Conservation (phyloP, 2,797 vertebrate species). For the Gobio occitaniae region DNA sequence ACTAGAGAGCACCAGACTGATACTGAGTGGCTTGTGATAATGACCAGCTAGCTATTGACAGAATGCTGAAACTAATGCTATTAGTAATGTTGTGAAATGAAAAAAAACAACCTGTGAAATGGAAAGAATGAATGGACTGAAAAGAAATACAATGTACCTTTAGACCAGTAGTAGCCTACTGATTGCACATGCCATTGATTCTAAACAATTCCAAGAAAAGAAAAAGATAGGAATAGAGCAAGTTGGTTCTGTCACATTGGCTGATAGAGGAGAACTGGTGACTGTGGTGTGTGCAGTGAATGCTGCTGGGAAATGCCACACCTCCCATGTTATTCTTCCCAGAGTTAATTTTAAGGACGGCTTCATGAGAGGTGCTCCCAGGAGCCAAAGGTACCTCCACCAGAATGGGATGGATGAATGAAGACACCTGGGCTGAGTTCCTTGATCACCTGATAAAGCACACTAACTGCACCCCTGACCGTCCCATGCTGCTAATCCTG, state of each 20-base stretch:
- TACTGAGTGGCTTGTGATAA: too few relatives aligned
- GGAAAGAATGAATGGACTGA: too few relatives aligned
- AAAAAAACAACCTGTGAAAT: too few relatives aligned
- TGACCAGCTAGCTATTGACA: too few relatives aligned
- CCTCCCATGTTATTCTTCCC: constrained; percentile 56
- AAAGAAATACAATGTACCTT: neutral
- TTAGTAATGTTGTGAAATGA: too few relatives aligned
- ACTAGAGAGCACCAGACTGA: too few relatives aligned
- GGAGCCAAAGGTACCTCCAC: constrained; percentile 49
- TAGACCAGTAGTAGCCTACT: neutral
- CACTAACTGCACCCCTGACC: constrained; percentile 54
- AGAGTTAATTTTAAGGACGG: constrained; percentile 46
- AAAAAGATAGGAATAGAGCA: constrained; percentile 47
- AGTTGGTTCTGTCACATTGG: constrained; percentile 46
- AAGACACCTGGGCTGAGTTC: constrained; percentile 54
- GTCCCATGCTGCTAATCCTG: constrained; percentile 56
- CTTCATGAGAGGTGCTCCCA: constrained; percentile 52
- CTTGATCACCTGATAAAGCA: constrained; percentile 58
- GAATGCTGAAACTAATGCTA: too few relatives aligned
- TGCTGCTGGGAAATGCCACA: constrained; percentile 46
- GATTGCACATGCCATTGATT: constrained; percentile 35
- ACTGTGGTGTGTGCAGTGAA: constrained; percentile 53
- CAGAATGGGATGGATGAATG: constrained; percentile 55
- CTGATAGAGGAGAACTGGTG: constrained; percentile 53
- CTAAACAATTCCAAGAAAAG: constrained; percentile 16